Evolutionary conservation across 2,888 invertebrate species (phyloP).

Genomic region (Bhutanitis thaidina): DNA sequence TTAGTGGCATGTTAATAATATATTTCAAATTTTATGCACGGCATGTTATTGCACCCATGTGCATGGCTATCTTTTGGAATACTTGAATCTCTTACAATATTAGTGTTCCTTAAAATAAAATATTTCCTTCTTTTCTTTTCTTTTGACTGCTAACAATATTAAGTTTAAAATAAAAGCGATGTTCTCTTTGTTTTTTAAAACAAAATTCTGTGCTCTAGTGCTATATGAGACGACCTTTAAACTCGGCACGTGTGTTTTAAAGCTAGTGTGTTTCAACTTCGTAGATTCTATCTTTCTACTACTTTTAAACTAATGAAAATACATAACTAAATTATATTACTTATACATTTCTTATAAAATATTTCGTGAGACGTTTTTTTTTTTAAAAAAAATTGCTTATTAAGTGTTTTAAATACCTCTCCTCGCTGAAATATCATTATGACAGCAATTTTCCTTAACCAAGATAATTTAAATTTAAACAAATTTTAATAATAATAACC

Average conservation of each 20-base stretch:
- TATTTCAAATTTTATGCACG: constrained; percentile 47
- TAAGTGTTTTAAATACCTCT: too few relatives aligned
- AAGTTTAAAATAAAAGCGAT: neutral
- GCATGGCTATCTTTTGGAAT: constrained; percentile 8
- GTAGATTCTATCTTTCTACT: too few relatives aligned
- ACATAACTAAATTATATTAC: too few relatives aligned
- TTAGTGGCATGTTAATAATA: constrained; percentile 64
- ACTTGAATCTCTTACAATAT: neutral
- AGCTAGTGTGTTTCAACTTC: too few relatives aligned
- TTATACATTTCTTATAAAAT: too few relatives aligned
- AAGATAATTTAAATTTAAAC: too few relatives aligned
- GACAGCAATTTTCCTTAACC: too few relatives aligned
- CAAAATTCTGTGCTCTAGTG: neutral
- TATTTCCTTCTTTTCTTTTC: neutral
- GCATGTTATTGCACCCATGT: constrained; percentile 15
- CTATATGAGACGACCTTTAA: neutral
- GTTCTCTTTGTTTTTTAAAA: neutral
- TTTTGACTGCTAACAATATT: neutral
- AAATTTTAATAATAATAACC: too few relatives aligned
- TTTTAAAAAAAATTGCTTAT: too few relatives aligned
- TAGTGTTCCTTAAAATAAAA: neutral
- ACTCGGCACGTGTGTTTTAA: neutral
- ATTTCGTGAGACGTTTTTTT: too few relatives aligned
- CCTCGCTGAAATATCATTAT: too few relatives aligned
- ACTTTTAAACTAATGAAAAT: too few relatives aligned